Base-by-base conservation (phyloP, 2,113 vertebrate genomes). In the Corythaixoides concolor region DNA sequence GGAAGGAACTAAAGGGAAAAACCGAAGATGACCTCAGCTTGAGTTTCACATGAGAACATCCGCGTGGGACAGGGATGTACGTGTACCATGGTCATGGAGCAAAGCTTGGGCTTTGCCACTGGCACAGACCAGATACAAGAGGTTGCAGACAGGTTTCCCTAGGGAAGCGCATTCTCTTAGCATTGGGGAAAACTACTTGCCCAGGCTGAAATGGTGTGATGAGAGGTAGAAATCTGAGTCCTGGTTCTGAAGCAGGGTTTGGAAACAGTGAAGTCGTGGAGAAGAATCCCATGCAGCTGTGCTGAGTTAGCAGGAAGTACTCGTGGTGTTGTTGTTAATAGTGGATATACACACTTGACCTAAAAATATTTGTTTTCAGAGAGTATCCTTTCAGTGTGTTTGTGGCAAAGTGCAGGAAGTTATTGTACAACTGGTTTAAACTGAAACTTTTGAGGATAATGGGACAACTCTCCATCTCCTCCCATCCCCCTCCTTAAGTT, bases 401-500 rank as follows among this genome's bases (percentile, higher is more conserved):
- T 89, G 83, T 93, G 49, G 88, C 68, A 89, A 95, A 97, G 66
- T 72, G 43, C 95, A 90, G 78, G 88, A 94, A 90, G 64, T 78
- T 93, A 55, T 79, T 94, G 75, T 95, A 84, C 93, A 96, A 96
- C 94, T 97, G 97, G 92, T 97, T 97, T 49, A 43, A 96, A 96
- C 95, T 97, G 93, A 89, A 89, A 84, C 53, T 95, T 95, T 88
- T 85, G 88, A 94, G 88, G 86, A 82, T 91, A 94, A 83, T 89
- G 88, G 58, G 70, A 91, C 53, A 84, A n/a, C 37, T 85, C 92
- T 90, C 47, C 26, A 63, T 87, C 80, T 86, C 67, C 35, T 89
- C 80, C 81, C 91, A 53, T 73, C 74, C 77, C 67, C 58, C 74
- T 87, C 15, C 17, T 32, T 12, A 72, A 81, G 23, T 86, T 93